These are phyloP conservation scores for Botia kubotai DNA, from an alignment of 2,797 vertebrate genomes.

Conservation along the genomic window DNA sequence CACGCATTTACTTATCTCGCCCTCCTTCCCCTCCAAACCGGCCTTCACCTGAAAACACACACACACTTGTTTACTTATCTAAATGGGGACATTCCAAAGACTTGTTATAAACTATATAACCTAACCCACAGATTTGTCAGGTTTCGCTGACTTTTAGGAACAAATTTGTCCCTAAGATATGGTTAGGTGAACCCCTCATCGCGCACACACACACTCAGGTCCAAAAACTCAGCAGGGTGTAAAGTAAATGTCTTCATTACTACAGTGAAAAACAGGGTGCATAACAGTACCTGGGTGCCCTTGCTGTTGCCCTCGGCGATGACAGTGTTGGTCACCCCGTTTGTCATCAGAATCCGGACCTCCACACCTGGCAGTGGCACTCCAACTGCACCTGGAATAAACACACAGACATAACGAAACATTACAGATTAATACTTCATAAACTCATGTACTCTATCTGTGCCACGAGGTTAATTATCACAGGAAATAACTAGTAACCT, in stretches of 20 bases:
- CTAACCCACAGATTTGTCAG: too few relatives aligned
- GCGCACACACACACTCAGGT: background rate
- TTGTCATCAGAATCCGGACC: slow-evolving; percentile 84
- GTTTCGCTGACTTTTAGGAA: too few relatives aligned
- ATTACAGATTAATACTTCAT: background rate
- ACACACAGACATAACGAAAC: slow-evolving; percentile 28
- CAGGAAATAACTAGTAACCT: too few relatives aligned
- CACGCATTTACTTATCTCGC: too few relatives aligned
- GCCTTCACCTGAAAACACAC: slow-evolving; percentile 78
- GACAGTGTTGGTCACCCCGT: slow-evolving; percentile 62
- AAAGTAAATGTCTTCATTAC: background rate
- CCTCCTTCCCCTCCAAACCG: slow-evolving; percentile 86
- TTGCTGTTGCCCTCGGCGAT: slow-evolving; percentile 83
- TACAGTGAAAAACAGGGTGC: background rate
- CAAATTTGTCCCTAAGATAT: too few relatives aligned
- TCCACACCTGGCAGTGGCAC: slow-evolving; percentile 85
- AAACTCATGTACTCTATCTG: too few relatives aligned
- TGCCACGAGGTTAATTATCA: too few relatives aligned
- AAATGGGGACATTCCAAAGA: too few relatives aligned
- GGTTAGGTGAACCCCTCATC: too few relatives aligned
- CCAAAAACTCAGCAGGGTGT: background rate
- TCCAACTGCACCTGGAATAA: slow-evolving; percentile 87
- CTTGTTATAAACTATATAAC: too few relatives aligned
- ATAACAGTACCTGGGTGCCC: slow-evolving; percentile 78
- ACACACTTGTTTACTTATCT: background rate